phyloP scores from a whole-genome alignment of 2,113 vertebrate species.

The Lethenteron reissneri region DNA sequence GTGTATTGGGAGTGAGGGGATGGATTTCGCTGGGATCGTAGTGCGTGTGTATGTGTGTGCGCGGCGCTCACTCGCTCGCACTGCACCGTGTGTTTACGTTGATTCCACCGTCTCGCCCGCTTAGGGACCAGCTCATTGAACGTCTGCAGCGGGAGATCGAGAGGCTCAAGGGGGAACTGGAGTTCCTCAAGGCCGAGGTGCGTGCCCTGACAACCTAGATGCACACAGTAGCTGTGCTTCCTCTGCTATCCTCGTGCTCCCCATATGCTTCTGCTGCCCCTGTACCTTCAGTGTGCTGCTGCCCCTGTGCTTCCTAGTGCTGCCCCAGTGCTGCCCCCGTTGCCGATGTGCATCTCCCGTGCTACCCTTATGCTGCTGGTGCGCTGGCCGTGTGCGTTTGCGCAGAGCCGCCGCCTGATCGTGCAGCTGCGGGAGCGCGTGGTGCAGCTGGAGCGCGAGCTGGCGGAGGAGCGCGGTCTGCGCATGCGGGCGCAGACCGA shows the following conservation, averaged over 20 bases:
- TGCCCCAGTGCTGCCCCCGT: accelerated
- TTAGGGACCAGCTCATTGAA: conserved; percentile 62
- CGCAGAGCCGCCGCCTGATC: conserved; percentile 39
- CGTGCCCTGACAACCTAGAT: background rate
- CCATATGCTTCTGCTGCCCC: background rate
- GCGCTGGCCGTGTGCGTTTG: background rate
- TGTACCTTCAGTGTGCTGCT: background rate
- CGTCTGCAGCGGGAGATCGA: conserved; percentile 51
- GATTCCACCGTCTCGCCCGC: background rate
- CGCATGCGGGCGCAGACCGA: conserved; percentile 60
- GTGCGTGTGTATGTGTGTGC: too few relatives aligned
- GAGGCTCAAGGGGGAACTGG: conserved; percentile 52
- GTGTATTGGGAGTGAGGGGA: too few relatives aligned
- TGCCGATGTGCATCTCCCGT: too few relatives aligned
- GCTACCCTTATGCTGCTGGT: too few relatives aligned
- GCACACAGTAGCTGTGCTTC: too few relatives aligned
- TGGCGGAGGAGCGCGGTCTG: conserved; percentile 71
- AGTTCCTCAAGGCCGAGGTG: conserved; percentile 58
- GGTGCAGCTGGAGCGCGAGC: conserved; percentile 68
- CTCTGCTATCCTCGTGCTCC: too few relatives aligned
- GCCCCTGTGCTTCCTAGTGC: accelerated
- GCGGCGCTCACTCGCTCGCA: too few relatives aligned
- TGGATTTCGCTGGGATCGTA: too few relatives aligned
- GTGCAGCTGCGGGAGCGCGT: conserved; percentile 50
- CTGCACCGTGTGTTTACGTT: background rate